phyloP scores from a whole-genome alignment of 2,888 invertebrate species.

The Pachycephus smyrnensis region DNA sequence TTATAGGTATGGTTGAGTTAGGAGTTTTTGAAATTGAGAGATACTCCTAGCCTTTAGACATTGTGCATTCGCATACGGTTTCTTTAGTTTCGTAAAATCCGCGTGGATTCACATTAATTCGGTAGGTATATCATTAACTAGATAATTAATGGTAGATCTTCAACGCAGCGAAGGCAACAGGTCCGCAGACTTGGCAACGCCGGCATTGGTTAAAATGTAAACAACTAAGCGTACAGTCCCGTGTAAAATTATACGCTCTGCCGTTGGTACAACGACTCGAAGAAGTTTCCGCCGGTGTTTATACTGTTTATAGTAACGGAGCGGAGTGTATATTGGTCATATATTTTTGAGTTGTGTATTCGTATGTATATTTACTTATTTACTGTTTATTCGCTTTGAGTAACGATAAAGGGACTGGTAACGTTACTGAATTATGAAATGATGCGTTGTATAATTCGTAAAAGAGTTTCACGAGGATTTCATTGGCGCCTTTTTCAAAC shows the following conservation, averaged over 20 bases:
- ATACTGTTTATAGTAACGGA: neutral
- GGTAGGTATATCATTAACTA: slow-evolving; percentile 43
- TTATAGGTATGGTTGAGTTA: neutral
- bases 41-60: neutral
- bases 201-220: slow-evolving; percentile 63
- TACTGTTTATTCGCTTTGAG: neutral
- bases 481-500: neutral
- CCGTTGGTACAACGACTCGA: neutral
- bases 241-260: neutral
- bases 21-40: neutral
- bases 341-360: neutral
- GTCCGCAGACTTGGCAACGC: slow-evolving; percentile 62
- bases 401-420: neutral
- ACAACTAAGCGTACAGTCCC: slow-evolving; percentile 61
- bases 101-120: slow-evolving; percentile 31
- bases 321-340: neutral
- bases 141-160: slow-evolving; percentile 55
- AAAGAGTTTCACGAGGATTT: neutral
- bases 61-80: neutral
- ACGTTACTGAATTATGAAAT: neutral
- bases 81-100: neutral
- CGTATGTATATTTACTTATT: neutral
- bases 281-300: neutral
- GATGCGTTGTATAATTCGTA: neutral
- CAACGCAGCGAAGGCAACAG: slow-evolving; percentile 51